Evolutionary conservation across 2,888 invertebrate genomes (phyloP).

Genomic region (Hedychridium roseum): DNA sequence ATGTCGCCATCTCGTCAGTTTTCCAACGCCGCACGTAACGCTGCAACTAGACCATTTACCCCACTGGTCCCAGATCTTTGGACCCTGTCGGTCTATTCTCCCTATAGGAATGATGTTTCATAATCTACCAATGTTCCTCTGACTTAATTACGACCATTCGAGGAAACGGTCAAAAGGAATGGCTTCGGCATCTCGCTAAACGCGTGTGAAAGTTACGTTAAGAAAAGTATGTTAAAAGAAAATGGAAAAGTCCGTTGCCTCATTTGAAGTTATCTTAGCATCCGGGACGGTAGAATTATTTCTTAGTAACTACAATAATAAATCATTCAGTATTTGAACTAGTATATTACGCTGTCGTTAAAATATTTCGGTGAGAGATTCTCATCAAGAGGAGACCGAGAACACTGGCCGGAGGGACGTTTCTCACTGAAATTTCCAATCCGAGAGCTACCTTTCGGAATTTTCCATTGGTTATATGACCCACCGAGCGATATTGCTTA

Average conservation of each 20-base stretch:
- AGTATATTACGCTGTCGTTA: too few relatives aligned
- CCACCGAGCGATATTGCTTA: too few relatives aligned
- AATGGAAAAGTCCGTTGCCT: neutral
- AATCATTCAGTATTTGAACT: too few relatives aligned
- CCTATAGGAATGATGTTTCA: constrained; percentile 13
- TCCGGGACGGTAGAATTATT: too few relatives aligned
- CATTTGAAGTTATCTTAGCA: too few relatives aligned
- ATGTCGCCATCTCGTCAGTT: constrained; percentile 64
- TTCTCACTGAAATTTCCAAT: too few relatives aligned
- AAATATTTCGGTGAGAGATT: too few relatives aligned
- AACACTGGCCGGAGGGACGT: too few relatives aligned
- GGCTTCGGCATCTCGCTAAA: neutral
- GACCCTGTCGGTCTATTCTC: constrained; percentile 26
- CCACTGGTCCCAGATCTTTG: constrained; percentile 66
- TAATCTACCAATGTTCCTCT: neutral
- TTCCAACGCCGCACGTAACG: constrained; percentile 65
- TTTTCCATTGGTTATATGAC: too few relatives aligned
- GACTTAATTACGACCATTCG: neutral
- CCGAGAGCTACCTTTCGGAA: too few relatives aligned
- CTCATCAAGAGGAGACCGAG: too few relatives aligned
- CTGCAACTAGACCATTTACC: constrained; percentile 66
- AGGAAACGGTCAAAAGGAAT: neutral
- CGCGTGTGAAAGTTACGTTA: neutral
- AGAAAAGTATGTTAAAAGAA: neutral
- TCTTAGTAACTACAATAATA: too few relatives aligned